phyloP scores from a whole-genome alignment of 2,113 vertebrate species.

The Panthera tigris region DNA sequence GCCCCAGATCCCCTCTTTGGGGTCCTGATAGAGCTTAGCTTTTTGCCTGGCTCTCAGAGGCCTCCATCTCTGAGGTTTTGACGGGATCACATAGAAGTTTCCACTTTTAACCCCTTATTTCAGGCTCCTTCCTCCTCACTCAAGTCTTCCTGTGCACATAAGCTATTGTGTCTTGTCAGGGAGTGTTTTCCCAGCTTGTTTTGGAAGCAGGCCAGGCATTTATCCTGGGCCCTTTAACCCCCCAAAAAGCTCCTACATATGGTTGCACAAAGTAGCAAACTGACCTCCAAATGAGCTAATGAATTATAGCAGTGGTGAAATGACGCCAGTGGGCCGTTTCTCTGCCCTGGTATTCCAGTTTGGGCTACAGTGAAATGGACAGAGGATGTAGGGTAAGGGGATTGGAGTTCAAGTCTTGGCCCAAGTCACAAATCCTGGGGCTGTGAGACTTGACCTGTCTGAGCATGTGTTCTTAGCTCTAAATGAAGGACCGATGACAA shows the following conservation, averaged over 20 bases:
- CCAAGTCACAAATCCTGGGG: background rate
- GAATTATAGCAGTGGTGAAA: background rate
- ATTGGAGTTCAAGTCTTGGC: background rate
- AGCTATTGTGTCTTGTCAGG: constrained; percentile 8
- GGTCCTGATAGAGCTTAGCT: background rate
- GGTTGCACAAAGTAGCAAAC: background rate
- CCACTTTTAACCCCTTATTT: background rate
- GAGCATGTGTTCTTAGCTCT: background rate
- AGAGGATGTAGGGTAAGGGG: background rate
- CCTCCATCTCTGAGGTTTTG: background rate
- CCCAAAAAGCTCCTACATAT: background rate
- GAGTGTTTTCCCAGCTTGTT: constrained; percentile 29
- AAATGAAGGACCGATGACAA: constrained; percentile 30
- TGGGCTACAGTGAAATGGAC: background rate
- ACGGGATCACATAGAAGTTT: background rate
- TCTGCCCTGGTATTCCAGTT: background rate
- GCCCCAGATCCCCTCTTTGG: constrained; percentile 12
- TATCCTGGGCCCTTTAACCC: constrained; percentile 11
- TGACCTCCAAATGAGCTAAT: background rate
- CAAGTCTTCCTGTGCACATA: background rate
- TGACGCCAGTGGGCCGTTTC: background rate
- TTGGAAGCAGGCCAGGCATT: background rate
- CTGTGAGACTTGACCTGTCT: background rate
- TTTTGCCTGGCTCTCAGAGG: background rate
- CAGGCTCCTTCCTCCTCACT: background rate